Percentiles rank a stretch among this genome's conserved stretches.
These are phyloP conservation scores for Gisinianus flammeolus DNA, from an alignment of 2,888 invertebrate species.

Conservation along the genomic window DNA sequence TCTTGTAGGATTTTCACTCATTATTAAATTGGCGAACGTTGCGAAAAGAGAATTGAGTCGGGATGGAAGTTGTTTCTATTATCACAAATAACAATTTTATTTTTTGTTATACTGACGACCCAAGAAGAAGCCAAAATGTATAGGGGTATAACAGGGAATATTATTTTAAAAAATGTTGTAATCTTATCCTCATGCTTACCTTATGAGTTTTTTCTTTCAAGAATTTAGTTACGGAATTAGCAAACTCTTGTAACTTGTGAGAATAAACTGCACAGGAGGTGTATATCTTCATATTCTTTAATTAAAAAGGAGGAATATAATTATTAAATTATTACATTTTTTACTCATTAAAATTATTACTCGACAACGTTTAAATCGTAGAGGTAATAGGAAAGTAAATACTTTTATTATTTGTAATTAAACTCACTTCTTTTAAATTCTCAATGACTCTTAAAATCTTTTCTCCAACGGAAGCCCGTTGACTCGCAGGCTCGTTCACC, in stretches of 20 bases:
- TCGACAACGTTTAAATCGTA: no score
- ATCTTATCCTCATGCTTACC: neutral
- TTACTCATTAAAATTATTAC: neutral
- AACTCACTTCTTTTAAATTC: constrained; percentile 45
- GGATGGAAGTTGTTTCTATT: constrained; percentile 11
- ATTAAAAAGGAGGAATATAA: neutral
- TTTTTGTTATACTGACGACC: no score
- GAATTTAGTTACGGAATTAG: constrained; percentile 9
- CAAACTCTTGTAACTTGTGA: constrained; percentile 17
- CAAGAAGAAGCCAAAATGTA: no score
- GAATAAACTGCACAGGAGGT: constrained; percentile 27
- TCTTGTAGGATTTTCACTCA: constrained; percentile 10
- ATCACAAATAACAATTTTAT: neutral
- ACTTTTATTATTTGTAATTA: no score
- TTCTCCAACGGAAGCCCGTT: neutral
- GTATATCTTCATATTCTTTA: constrained; percentile 45
- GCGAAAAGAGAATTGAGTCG: constrained; percentile 7
- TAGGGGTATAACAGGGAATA: no score
- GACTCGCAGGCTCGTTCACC: constrained; percentile 6
- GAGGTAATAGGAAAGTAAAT: no score
- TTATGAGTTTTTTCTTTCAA: constrained; percentile 25
- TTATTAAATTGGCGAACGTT: constrained; percentile 33
- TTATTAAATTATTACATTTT: neutral
- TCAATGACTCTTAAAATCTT: constrained; percentile 43
- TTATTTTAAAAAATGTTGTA: no score